Conservation (phyloP, 1,140 invertebrate genomes). For the Zaprionus taronus region DNA sequence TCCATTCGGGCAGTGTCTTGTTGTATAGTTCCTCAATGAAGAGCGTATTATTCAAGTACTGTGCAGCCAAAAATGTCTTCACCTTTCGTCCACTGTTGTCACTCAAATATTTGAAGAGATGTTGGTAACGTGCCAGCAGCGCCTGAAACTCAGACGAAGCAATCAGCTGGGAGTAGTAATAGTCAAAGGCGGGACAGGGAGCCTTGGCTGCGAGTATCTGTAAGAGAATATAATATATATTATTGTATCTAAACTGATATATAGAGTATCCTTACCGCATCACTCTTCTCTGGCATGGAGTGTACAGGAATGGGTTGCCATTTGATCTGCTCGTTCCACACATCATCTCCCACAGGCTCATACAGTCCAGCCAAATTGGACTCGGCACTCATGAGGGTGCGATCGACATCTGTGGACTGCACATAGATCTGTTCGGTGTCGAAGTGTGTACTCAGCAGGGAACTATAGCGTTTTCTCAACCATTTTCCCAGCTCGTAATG, state of each 20-base stretch:
- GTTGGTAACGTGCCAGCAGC: conserved; percentile 86
- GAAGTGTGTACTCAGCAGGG: conserved; percentile 86
- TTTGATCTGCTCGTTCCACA: conserved; percentile 89
- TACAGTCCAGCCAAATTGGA: conserved; percentile 93
- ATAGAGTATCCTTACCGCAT: conserved; percentile 85
- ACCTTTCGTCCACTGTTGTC: conserved; percentile 87
- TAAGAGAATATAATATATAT: background rate
- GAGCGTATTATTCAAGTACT: conserved; percentile 89
- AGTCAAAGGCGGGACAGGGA: conserved; percentile 88
- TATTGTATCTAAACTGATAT: background rate
- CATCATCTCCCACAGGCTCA: conserved; percentile 86
- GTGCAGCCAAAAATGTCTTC: conserved; percentile 84
- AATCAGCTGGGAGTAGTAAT: conserved; percentile 86
- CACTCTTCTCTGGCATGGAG: conserved; percentile 88
- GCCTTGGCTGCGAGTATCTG: conserved; percentile 87
- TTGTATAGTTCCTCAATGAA: conserved; percentile 90
- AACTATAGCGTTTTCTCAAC: conserved; percentile 89
- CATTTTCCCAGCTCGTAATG: conserved; percentile 92
- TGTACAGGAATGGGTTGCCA: conserved; percentile 97
- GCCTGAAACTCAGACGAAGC: conserved; percentile 86
- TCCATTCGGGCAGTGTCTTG: conserved; percentile 89
- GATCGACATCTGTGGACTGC: conserved; percentile 93
- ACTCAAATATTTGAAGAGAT: conserved; percentile 88
- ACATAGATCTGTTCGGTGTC: conserved; percentile 88
- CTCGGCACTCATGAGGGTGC: conserved; percentile 95